Conservation (phyloP, 2,888 invertebrate genomes). For the Margaritifera margaritifera region DNA sequence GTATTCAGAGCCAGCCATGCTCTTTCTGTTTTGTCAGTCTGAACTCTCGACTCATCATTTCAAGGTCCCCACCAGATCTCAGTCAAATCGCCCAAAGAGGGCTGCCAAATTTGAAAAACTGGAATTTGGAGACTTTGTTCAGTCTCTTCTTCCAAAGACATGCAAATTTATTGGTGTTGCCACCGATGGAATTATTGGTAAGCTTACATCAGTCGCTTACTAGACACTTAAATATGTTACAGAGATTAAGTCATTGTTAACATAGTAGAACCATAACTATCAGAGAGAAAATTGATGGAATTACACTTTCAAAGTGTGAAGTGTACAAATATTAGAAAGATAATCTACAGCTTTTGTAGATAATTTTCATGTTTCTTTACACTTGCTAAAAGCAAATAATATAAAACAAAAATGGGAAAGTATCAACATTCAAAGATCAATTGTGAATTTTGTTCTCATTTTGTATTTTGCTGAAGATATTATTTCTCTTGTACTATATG, state of each 20-base stretch:
- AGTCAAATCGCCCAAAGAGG: constrained; percentile 2
- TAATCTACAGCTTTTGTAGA: too few species aligned
- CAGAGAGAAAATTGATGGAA: too few species aligned
- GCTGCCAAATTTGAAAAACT: constrained; percentile 11
- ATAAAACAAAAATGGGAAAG: too few species aligned
- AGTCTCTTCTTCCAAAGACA: constrained; percentile 29
- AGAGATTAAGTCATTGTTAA: not conserved
- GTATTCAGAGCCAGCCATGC: constrained; percentile 40
- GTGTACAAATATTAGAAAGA: too few species aligned
- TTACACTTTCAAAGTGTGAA: too few species aligned
- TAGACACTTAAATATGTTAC: not conserved
- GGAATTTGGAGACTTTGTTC: constrained; percentile 25
- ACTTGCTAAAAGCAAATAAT: too few species aligned
- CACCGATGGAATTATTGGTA: constrained; percentile 51
- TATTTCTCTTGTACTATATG: too few species aligned
- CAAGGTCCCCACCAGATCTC: constrained; percentile 1
- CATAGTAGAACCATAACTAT: too few species aligned
- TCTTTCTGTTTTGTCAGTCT: constrained; percentile 42
- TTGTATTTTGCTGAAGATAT: too few species aligned
- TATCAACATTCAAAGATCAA: too few species aligned
- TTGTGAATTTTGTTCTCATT: too few species aligned
- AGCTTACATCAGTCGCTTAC: constrained; percentile 1
- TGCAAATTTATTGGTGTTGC: constrained; percentile 41
- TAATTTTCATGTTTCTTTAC: too few species aligned
- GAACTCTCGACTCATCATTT: constrained; percentile 18